Conservation (phyloP, 2,113 vertebrate species). For the Indri indri region DNA sequence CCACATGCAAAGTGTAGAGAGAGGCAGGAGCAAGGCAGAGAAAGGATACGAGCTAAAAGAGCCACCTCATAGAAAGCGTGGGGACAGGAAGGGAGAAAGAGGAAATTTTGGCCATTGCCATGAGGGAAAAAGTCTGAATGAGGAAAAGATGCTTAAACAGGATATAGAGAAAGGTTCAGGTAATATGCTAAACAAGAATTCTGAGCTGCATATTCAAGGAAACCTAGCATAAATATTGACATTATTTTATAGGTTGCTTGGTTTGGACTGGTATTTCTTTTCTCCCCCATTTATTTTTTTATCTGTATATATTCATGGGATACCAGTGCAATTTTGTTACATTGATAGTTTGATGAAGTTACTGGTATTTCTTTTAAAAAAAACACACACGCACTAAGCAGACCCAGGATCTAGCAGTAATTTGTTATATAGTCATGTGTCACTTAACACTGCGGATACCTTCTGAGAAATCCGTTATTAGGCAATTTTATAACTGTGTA, state of each 20-base stretch:
- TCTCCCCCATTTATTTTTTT: too few relatives aligned
- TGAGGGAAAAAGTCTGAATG: neutral
- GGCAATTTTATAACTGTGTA: neutral
- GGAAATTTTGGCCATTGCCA: neutral
- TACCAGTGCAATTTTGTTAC: too few relatives aligned
- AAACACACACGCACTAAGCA: neutral
- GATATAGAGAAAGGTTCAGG: neutral
- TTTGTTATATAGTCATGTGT: neutral
- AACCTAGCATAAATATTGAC: neutral
- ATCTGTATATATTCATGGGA: too few relatives aligned
- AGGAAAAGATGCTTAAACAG: neutral
- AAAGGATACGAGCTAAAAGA: neutral
- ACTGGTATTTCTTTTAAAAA: too few relatives aligned
- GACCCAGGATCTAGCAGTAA: neutral
- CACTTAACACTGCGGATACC: neutral
- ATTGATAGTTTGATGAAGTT: too few relatives aligned
- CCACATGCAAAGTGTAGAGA: neutral
- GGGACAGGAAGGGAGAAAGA: neutral
- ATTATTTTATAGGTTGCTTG: neutral
- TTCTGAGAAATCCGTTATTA: neutral
- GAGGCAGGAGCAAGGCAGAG: neutral
- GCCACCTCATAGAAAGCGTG: neutral
- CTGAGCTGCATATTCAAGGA: slow-evolving; percentile 5
- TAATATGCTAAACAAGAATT: neutral
- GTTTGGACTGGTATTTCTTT: neutral